phyloP scores from a whole-genome alignment of 2,797 vertebrate genomes.

The Borostomias antarcticus region DNA sequence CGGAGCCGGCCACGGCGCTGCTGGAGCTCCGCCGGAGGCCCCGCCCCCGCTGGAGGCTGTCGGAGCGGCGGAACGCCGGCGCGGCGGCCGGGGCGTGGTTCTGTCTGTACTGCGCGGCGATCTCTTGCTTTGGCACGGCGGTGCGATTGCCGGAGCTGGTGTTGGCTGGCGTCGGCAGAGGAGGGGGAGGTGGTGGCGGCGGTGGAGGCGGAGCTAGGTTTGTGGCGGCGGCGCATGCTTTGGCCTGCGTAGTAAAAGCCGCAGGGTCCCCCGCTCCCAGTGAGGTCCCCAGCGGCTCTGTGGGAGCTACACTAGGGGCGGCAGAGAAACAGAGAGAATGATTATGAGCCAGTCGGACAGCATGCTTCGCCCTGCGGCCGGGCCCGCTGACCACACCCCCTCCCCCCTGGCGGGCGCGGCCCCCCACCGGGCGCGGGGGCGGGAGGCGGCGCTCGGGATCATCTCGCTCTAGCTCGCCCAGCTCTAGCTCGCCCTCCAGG shows the following conservation, averaged over 20 bases:
- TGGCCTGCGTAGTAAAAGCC: constrained; percentile 86
- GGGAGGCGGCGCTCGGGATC: constrained; percentile 38
- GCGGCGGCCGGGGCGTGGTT: constrained; percentile 78
- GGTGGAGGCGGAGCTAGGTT: constrained; percentile 77
- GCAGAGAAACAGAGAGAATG: constrained; percentile 90
- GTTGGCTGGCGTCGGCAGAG: constrained; percentile 55
- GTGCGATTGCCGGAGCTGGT: constrained; percentile 82
- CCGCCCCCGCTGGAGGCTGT: constrained; percentile 80
- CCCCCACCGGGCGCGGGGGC: constrained; percentile 42
- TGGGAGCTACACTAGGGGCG: constrained; percentile 89
- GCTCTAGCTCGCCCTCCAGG: constrained; percentile 68
- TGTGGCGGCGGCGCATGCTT: constrained; percentile 83
- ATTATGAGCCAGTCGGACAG: constrained; percentile 75
- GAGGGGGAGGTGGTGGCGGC: constrained; percentile 76
- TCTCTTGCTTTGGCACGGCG: constrained; percentile 84
- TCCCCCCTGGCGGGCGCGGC: constrained; percentile 36
- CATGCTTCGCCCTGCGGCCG: constrained; percentile 63
- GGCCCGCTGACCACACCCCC: constrained; percentile 36
- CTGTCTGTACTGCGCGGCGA: constrained; percentile 80
- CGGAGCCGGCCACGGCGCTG: constrained; percentile 76
- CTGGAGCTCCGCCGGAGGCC: constrained; percentile 84
- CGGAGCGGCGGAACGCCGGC: constrained; percentile 73
- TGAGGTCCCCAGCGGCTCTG: constrained; percentile 86
- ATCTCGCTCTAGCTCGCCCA: too few relatives aligned
- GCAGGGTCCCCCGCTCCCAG: constrained; percentile 87